These are phyloP conservation scores for Tribolium castaneum DNA, from an alignment of 1,140 invertebrate genomes.

Conservation along the genomic window DNA sequence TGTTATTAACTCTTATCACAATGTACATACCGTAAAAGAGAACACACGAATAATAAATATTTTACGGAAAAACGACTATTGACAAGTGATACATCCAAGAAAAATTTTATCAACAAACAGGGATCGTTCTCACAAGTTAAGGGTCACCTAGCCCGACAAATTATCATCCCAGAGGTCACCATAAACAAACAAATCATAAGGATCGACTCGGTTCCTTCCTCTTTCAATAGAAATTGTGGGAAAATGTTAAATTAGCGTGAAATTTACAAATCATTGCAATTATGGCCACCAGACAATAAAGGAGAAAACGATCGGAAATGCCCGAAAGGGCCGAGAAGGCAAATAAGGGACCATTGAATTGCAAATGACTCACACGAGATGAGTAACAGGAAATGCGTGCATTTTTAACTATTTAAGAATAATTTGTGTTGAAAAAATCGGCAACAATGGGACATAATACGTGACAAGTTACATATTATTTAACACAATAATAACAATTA, in stretches of 20 bases:
- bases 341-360: slow-evolving; percentile 24
- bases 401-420: slow-evolving; percentile 9
- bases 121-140: slow-evolving; percentile 2
- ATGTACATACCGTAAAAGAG: slow-evolving; percentile 5
- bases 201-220: not conserved
- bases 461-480: slow-evolving; percentile 1
- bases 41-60: not conserved
- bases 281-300: not conserved
- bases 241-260: not conserved
- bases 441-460: slow-evolving; percentile 2
- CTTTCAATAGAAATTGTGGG: slow-evolving; percentile 6
- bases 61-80: slow-evolving; percentile 14
- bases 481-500: not conserved
- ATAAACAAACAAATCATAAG: slow-evolving; percentile 24
- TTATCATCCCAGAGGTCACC: not conserved
- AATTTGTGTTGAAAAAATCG: not conserved
- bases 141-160: slow-evolving; percentile 7
- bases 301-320: not conserved
- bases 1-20: slow-evolving; percentile 17
- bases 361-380: slow-evolving; percentile 25
- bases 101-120: not conserved
- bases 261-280: not conserved
- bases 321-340: not conserved
- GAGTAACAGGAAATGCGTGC: slow-evolving; percentile 32
- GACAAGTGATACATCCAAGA: not conserved